A percentile compares a stretch with the other conserved stretches of the same genome.
phyloP scores from a whole-genome alignment of 2,797 vertebrate genomes.

The Siniperca obscura region DNA sequence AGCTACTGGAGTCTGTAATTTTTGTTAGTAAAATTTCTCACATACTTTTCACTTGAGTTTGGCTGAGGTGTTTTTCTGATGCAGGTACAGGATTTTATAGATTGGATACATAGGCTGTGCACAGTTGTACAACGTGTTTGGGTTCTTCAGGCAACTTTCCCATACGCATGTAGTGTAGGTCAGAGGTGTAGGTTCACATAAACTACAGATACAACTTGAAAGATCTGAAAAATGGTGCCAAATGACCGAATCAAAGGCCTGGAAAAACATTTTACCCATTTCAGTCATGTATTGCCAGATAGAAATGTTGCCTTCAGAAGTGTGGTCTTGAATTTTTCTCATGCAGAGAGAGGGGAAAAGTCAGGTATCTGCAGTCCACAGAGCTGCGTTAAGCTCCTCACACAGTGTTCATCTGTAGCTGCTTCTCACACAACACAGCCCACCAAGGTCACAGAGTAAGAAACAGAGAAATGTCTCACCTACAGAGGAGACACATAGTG shows the following conservation, averaged over 20 bases:
- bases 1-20: neutral
- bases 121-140: neutral
- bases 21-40: no score
- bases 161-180: neutral
- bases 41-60: neutral
- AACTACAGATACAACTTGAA: slow-evolving; percentile 2
- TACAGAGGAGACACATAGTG: slow-evolving; percentile 45
- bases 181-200: slow-evolving; percentile 1
- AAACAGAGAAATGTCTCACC: slow-evolving; percentile 59
- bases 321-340: slow-evolving; percentile 23
- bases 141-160: neutral
- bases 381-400: slow-evolving; percentile 18
- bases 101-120: neutral
- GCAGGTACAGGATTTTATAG: neutral
- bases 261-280: neutral
- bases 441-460: slow-evolving; percentile 56
- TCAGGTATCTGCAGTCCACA: slow-evolving; percentile 14
- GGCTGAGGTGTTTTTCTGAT: neutral
- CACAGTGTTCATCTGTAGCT: slow-evolving; percentile 24
- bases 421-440: slow-evolving; percentile 49
- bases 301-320: slow-evolving; percentile 8
- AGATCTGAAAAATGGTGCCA: neutral
- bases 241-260: neutral
- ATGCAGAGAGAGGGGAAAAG: neutral
- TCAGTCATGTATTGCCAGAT: neutral